Conservation (phyloP, 2,888 invertebrate genomes). For the Alcis repandata region DNA sequence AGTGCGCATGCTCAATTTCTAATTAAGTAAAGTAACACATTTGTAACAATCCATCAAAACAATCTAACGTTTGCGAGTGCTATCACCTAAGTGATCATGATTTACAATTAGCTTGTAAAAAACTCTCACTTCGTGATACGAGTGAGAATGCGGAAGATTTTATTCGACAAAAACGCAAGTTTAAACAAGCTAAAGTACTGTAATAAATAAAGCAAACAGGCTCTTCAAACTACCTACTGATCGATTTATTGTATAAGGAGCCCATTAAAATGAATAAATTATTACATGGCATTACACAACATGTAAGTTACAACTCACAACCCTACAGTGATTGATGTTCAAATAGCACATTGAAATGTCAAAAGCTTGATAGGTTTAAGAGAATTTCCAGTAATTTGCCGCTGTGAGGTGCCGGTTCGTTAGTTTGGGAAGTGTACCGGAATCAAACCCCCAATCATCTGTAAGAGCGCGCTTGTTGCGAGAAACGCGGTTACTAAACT, state of each 20-base stretch:
- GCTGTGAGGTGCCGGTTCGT: constrained; percentile 74
- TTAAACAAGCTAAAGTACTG: constrained; percentile 7
- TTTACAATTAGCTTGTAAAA: constrained; percentile 37
- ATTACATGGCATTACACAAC: constrained; percentile 35
- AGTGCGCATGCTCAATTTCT: constrained; percentile 65
- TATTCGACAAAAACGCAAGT: constrained; percentile 21
- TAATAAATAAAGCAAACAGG: constrained; percentile 35
- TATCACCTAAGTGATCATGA: constrained; percentile 47
- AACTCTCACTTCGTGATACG: constrained; percentile 41
- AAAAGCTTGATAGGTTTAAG: constrained; percentile 70
- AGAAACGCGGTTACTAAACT: constrained; percentile 46
- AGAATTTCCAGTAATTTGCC: constrained; percentile 78
- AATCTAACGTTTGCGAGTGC: constrained; percentile 36
- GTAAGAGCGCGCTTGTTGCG: constrained; percentile 52
- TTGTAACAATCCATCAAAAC: constrained; percentile 49
- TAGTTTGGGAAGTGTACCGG: constrained; percentile 83
- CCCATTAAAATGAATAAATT: constrained; percentile 36
- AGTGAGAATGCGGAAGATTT: constrained; percentile 27
- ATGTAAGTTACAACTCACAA: constrained; percentile 59
- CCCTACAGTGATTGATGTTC: constrained; percentile 60
- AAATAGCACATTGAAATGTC: constrained; percentile 75
- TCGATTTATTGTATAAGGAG: constrained; percentile 35
- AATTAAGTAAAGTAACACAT: constrained; percentile 74
- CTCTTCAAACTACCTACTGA: constrained; percentile 19
- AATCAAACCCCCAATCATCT: constrained; percentile 75